Base-by-base conservation (phyloP, 1,140 invertebrate genomes). In the Papilio aristodemus region DNA sequence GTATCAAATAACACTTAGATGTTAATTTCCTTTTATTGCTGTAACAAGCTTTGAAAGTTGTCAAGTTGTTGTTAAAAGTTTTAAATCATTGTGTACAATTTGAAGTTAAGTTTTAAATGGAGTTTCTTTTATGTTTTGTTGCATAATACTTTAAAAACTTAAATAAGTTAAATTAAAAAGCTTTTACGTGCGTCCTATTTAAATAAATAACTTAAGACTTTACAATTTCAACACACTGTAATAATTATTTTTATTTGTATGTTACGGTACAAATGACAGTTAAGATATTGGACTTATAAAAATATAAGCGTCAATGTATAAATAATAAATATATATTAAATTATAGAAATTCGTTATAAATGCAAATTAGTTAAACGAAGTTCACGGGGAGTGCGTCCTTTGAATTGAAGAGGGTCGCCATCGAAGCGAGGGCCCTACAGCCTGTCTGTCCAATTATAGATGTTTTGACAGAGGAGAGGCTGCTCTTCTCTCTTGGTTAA, bases 361-460 rank as follows among this genome's bases (percentile, higher is more conserved):
- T 71, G 71, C 46, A 74, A 78, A 73, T 77, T 70, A 68, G 38
- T 37, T 63, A 63, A 71, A 43, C 43, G 60, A 71, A 71, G 57
- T 71, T 68, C 46, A 22, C 37, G 39, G 38, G 11, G 13, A 71
- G 58, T 68, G 64, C 67, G 64, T 72, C 74, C 78, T 84, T 71
- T 41, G 74, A 79, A 69, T 76, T 82, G 78, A 85, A 85, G 81
- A 89, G 82, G 84, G 85, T 87, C 78, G 72, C 77, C 78, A 70
- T 89, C 69, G 68, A 81, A 68, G 46, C 66, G 71, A 82, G 77
- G 63, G 71, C 79, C 64, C 77, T 79, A 80, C 75, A 80, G 46
- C n/a, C 41, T 17, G 46, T 1, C 75, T 80, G 79, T 85, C 79
- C 81, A 89, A 88, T 87, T 87, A 86, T 84, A 85, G 75, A 83